Base-by-base conservation (phyloP, 2,888 invertebrate genomes). In the Thereva nobilitata region DNA sequence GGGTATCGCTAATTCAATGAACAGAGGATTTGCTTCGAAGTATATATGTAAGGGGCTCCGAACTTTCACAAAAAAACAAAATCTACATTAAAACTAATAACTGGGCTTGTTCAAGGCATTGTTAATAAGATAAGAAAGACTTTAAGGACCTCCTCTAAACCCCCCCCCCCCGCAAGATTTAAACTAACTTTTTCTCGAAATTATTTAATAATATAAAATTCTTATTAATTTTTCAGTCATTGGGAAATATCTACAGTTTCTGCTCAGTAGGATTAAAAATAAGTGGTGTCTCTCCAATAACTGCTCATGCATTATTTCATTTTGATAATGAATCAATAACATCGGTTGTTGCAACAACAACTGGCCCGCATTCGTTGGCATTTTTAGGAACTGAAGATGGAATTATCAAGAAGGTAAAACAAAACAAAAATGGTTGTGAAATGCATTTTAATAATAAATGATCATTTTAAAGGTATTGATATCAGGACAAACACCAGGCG, bases 181-280 rank as follows among this genome's bases (percentile, higher is more conserved):
- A 23, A 23, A 23, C 1, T n/a, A 23, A 23, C 23, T 23, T 23
- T 23, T 23, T 23, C 23, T 23, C 23, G 23, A 23, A 23, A 23
- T 23, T 53, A 7, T 53, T 53, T 53, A 35, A 23, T 61, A 42
- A 49, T 54, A 41, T 53, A 53, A 38, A 42, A 56, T 65, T 2
- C 4, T 64, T 57, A 47, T 40, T 63, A 52, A 53, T 34, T 41
- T 72, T 71, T 7, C 78, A 86, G 86, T 89, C 91, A 38, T 89
- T 93, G 64, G 95, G 94, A 41, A 95, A 95, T 78, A 93, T 95
- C 75, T 87, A 91, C 68, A 92, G 92, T 80, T 95, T 95, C 82
- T 95, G 95, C 83, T 91, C 92, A 77, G 94, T 93, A 65, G 94
- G 94, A 49, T 83, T 95, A 72, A 95, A 95, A 83, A 93, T 95